Percentiles rank a stretch among this genome's conserved stretches.
Evolutionary conservation across 2,797 vertebrate genomes (phyloP).

Genomic region (Myotis pilosus): DNA sequence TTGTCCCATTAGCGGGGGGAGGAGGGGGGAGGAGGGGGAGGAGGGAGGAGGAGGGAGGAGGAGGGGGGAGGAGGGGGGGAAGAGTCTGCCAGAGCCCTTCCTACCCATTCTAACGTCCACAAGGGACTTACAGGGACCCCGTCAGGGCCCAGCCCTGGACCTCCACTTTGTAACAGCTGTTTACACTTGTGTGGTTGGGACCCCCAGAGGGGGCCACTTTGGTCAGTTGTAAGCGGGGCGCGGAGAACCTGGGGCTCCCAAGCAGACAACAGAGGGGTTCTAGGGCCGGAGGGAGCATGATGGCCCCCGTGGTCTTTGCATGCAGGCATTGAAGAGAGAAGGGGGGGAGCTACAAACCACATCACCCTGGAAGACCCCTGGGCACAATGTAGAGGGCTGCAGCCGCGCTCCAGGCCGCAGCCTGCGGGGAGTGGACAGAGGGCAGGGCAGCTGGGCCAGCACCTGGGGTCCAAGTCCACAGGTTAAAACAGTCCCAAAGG

Average conservation of each 20-base stretch:
- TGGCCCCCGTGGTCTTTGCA: slow-evolving; percentile 57
- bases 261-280: slow-evolving; percentile 29
- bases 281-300: background rate
- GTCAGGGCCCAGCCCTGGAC: slow-evolving; percentile 67
- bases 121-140: background rate
- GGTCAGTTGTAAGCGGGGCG: slow-evolving; percentile 54
- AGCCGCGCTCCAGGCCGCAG: background rate
- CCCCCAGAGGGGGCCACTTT: slow-evolving; percentile 56
- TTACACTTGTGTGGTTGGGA: slow-evolving; percentile 55
- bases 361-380: slow-evolving; percentile 33
- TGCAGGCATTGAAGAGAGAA: slow-evolving; percentile 63
- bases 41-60: too few relatives aligned
- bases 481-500: slow-evolving; percentile 85
- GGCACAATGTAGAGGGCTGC: background rate
- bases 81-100: slow-evolving; percentile 69
- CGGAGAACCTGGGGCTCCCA: background rate
- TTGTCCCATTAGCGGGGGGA: slow-evolving; percentile 6
- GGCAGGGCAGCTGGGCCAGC: background rate
- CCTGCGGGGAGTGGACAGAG: background rate
- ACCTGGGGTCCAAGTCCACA: slow-evolving; percentile 61
- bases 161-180: slow-evolving; percentile 47
- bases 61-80: background rate
- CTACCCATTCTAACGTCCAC: background rate
- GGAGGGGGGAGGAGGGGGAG: background rate
- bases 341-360: slow-evolving; percentile 61